A percentile compares a stretch with the other conserved stretches of the same genome.
Evolutionary conservation across 2,113 vertebrate species (phyloP).

Genomic region (Progne subis): DNA sequence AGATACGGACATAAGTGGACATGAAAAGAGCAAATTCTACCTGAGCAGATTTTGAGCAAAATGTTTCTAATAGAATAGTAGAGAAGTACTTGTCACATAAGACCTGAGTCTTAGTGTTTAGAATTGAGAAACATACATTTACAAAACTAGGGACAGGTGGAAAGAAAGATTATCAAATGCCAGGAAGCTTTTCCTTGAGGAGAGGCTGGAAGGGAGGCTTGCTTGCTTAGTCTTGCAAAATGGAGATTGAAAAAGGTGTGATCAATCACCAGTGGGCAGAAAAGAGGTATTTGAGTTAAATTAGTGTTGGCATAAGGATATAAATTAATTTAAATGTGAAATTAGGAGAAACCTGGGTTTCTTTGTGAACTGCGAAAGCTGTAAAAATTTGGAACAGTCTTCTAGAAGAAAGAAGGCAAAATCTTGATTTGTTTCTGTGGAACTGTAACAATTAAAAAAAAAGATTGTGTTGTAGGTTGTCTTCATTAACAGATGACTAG

Average conservation of each 20-base stretch:
- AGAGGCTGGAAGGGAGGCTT: neutral
- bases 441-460: neutral
- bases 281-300: neutral
- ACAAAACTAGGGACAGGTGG: neutral
- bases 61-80: neutral
- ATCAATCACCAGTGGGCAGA: neutral
- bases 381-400: neutral
- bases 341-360: neutral
- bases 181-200: neutral
- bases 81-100: neutral
- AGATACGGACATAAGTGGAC: neutral
- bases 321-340: constrained; percentile 9
- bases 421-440: neutral
- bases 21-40: neutral
- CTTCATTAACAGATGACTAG: neutral
- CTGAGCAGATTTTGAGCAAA: neutral
- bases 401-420: neutral
- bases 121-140: neutral
- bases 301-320: neutral
- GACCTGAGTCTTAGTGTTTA: neutral
- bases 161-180: neutral
- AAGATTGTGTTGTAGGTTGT: neutral
- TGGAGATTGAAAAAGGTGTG: neutral
- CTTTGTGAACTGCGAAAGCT: neutral
- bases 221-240: neutral